Conservation (phyloP, 2,113 vertebrate species). For the Jaculus jaculus region DNA sequence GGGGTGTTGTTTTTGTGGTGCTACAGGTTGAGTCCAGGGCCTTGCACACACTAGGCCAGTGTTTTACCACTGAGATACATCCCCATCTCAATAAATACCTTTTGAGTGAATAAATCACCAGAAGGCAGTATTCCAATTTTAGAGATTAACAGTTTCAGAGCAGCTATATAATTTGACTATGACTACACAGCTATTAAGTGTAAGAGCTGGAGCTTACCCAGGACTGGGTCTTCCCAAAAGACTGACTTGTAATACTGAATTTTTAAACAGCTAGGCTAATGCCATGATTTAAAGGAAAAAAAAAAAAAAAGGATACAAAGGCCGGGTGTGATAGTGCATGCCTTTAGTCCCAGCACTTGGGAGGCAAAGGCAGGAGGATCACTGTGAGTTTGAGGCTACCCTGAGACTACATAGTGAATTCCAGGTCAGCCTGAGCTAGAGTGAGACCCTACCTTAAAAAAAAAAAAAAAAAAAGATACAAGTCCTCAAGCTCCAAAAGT, state of each 20-base stretch:
- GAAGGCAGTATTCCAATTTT: background rate
- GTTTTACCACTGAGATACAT: background rate
- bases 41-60: background rate
- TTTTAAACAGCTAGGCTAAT: background rate
- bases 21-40: background rate
- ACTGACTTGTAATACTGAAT: background rate
- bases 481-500: background rate
- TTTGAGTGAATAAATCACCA: slow-evolving; percentile 20
- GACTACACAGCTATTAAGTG: background rate
- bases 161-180: background rate
- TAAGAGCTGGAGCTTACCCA: background rate
- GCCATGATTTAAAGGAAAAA: too few species aligned
- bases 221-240: background rate
- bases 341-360: too few species aligned
- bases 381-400: too few species aligned
- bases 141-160: background rate
- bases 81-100: background rate
- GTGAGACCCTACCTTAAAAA: too few species aligned
- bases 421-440: too few species aligned
- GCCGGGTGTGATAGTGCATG: too few species aligned
- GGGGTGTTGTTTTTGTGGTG: background rate
- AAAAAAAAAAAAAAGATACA: background rate
- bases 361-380: too few species aligned
- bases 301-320: background rate
- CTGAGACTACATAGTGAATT: too few species aligned